phyloP scores from a whole-genome alignment of 2,113 vertebrate species.

The Epinephelus lanceolatus region DNA sequence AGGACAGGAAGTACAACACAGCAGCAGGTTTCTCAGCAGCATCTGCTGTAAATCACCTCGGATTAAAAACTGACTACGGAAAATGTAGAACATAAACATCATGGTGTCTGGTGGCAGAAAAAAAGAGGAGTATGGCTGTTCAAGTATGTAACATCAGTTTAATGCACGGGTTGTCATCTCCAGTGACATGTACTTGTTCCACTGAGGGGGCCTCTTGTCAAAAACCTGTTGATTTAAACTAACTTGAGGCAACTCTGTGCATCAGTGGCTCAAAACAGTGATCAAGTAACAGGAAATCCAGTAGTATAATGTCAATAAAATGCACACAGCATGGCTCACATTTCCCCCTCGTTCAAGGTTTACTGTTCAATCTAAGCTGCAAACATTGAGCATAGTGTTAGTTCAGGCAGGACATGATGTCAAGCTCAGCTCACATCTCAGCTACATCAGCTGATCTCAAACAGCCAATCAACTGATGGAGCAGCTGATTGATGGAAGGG shows the following conservation, averaged over 20 bases:
- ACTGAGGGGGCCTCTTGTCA: not conserved
- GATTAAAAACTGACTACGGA: constrained; percentile 8
- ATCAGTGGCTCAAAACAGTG: not conserved
- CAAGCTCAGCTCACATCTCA: no score
- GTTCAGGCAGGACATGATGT: no score
- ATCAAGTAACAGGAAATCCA: not conserved
- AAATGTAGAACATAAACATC: constrained; percentile 5
- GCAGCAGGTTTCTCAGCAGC: constrained; percentile 35
- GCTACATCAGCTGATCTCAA: no score
- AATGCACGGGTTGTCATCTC: not conserved
- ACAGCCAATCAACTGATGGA: no score
- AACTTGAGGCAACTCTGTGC: not conserved
- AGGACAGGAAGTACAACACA: constrained; percentile 29
- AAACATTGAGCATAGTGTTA: not conserved
- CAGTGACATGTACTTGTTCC: not conserved
- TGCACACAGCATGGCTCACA: not conserved
- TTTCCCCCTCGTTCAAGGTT: not conserved
- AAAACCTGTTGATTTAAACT: not conserved
- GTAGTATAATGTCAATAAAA: not conserved
- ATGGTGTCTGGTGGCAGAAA: not conserved
- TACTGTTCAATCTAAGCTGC: not conserved
- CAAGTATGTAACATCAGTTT: not conserved
- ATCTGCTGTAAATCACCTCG: constrained; percentile 21
- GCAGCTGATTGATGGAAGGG: no score
- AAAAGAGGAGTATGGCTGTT: not conserved